Evolutionary conservation across 1,140 invertebrate species (phyloP).

Genomic region (Ephestia elutella): DNA sequence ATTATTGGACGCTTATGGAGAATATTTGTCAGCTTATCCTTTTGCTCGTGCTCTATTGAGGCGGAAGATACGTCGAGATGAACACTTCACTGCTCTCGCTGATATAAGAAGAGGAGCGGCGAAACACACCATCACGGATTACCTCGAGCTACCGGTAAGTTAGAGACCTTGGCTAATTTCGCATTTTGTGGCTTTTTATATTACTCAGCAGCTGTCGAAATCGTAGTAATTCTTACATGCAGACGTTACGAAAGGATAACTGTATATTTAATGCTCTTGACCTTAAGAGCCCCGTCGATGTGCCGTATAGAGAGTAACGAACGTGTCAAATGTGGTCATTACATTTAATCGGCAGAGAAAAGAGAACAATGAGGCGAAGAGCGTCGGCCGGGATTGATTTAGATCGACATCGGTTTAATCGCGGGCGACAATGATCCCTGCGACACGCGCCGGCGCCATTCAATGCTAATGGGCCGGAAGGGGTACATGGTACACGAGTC

Average conservation of each 20-base stretch:
- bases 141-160: constrained; percentile 71
- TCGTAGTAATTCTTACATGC: not conserved
- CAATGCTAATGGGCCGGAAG: constrained; percentile 69
- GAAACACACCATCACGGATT: constrained; percentile 63
- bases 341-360: constrained; percentile 45
- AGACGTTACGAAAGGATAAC: constrained; percentile 26
- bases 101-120: constrained; percentile 67
- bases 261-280: constrained; percentile 32
- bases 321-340: constrained; percentile 51
- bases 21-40: constrained; percentile 62
- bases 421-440: constrained; percentile 55
- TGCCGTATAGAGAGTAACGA: constrained; percentile 26
- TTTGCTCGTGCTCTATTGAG: constrained; percentile 57
- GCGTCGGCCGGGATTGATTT: constrained; percentile 46
- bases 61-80: constrained; percentile 58
- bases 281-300: constrained; percentile 22
- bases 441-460: constrained; percentile 53
- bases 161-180: constrained; percentile 2
- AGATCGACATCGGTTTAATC: constrained; percentile 49
- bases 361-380: constrained; percentile 48
- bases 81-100: constrained; percentile 65
- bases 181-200: not conserved
- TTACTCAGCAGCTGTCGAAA: not conserved
- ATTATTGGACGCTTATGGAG: constrained; percentile 64
- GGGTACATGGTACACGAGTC: constrained; percentile 40